These are phyloP conservation scores for Melanostigma gelatinosum DNA, from an alignment of 2,113 vertebrate species.

Conservation along the genomic window DNA sequence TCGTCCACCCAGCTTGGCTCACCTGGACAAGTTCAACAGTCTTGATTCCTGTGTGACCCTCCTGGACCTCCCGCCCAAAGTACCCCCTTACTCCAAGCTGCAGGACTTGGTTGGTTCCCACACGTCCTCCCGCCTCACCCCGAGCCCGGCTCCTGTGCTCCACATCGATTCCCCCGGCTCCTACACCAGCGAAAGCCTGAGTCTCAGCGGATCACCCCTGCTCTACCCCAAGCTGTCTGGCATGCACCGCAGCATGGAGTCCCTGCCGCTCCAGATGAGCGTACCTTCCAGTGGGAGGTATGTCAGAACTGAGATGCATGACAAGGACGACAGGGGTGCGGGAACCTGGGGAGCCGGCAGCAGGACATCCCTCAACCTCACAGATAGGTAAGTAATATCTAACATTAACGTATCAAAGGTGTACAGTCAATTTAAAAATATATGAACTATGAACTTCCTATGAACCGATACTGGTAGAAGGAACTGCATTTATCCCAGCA, in stretches of 20 bases:
- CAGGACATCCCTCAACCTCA: slow-evolving; percentile 77
- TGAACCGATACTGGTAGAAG: slow-evolving; percentile 1
- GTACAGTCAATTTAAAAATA: too few relatives aligned
- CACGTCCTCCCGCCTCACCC: slow-evolving; percentile 84
- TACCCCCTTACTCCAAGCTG: slow-evolving; percentile 86
- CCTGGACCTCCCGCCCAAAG: slow-evolving; percentile 84
- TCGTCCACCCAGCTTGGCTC: slow-evolving; percentile 90
- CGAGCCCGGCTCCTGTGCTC: slow-evolving; percentile 95
- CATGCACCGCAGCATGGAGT: slow-evolving; percentile 97
- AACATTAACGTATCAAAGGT: neutral
- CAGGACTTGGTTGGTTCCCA: slow-evolving; percentile 85
- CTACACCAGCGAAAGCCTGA: slow-evolving; percentile 90
- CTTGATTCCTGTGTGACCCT: slow-evolving; percentile 89
- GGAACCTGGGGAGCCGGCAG: slow-evolving; percentile 82
- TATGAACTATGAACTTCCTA: too few relatives aligned
- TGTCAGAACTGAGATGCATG: slow-evolving; percentile 61
- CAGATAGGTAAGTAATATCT: slow-evolving; percentile 69
- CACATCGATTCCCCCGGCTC: slow-evolving; percentile 94
- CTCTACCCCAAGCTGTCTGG: slow-evolving; percentile 93
- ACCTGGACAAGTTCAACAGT: slow-evolving; percentile 96
- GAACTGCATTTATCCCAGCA: neutral
- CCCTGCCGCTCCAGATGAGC: slow-evolving; percentile 94
- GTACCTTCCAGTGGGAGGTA: slow-evolving; percentile 85
- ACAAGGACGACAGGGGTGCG: slow-evolving; percentile 66
- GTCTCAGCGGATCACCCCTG: slow-evolving; percentile 88